Conservation (phyloP, 2,113 vertebrate species). For the Aegypius monachus region DNA sequence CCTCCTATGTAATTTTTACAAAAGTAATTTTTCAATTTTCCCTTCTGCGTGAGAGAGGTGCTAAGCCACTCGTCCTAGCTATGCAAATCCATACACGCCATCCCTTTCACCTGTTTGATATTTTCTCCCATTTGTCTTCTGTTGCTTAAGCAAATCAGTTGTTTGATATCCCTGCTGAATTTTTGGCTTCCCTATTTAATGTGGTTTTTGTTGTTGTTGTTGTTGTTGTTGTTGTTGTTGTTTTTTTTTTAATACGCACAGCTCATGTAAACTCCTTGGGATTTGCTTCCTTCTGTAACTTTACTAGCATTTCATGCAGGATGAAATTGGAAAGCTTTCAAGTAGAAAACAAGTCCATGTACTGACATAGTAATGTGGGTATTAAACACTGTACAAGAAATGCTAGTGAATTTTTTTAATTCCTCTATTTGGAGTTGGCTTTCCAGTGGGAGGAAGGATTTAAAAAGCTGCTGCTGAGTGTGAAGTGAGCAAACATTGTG, state of each 20-base stretch:
- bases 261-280: not conserved
- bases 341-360: not conserved
- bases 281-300: not conserved
- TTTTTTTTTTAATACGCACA: not conserved
- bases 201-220: no score
- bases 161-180: not conserved
- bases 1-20: not conserved
- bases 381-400: not conserved
- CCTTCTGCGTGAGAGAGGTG: not conserved
- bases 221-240: no score
- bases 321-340: not conserved
- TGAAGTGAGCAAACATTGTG: not conserved
- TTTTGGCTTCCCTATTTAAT: not conserved
- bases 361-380: not conserved
- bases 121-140: not conserved
- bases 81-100: fast-evolving
- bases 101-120: not conserved
- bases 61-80: not conserved
- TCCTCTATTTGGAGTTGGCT: not conserved
- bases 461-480: not conserved
- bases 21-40: not conserved
- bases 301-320: not conserved
- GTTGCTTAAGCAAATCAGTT: not conserved
- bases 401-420: not conserved
- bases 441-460: not conserved